Percentiles rank a stretch among this genome's conserved stretches.
Conservation (phyloP, 2,113 vertebrate species). For the Notechis scutatus region DNA sequence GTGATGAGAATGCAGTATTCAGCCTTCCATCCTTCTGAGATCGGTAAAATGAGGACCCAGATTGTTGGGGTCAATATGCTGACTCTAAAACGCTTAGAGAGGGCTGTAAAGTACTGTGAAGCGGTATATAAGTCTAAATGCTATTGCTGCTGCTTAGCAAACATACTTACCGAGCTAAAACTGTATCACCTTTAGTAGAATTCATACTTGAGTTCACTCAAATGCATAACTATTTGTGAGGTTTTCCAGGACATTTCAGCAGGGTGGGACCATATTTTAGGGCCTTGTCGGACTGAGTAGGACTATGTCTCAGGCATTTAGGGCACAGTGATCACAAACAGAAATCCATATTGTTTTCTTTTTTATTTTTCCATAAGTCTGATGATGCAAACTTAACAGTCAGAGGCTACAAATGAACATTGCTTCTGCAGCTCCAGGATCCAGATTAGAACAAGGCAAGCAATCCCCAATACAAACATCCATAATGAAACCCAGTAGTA, state of each 20-base stretch:
- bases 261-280: rapidly evolving
- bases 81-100: too few relatives aligned
- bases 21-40: too few relatives aligned
- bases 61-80: too few relatives aligned
- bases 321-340: neutral
- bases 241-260: neutral
- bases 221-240: neutral
- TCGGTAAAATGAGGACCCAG: too few relatives aligned
- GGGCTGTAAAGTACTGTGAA: too few relatives aligned
- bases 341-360: neutral
- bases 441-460: conserved; percentile 61
- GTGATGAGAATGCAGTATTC: too few relatives aligned
- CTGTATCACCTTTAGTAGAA: neutral
- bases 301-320: neutral
- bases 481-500: conserved; percentile 66
- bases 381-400: neutral
- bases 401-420: conserved; percentile 21
- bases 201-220: neutral
- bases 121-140: too few relatives aligned
- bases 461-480: conserved; percentile 65
- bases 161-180: neutral
- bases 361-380: conserved; percentile 14
- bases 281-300: rapidly evolving
- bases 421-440: conserved; percentile 55
- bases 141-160: too few relatives aligned